These are phyloP conservation scores for Aplysina aerophoba DNA, from an alignment of 37 sponge, comb jelly and placozoan species.

Conservation along the genomic window DNA sequence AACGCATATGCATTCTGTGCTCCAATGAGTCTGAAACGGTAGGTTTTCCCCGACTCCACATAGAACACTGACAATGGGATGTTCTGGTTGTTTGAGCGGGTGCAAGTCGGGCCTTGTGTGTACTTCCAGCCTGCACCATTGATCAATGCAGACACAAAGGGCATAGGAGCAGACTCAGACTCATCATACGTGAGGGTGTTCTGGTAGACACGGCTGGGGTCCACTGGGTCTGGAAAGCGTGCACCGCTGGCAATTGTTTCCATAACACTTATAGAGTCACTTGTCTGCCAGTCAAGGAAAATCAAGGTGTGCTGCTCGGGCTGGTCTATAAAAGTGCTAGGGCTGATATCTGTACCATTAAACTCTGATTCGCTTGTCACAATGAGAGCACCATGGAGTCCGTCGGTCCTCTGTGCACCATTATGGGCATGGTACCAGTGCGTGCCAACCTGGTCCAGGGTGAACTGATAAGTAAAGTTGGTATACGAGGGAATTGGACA, in stretches of 20 bases:
- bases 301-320: constrained; percentile 67
- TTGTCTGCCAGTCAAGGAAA: constrained; percentile 68
- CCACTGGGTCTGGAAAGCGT: not conserved
- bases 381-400: constrained; percentile 73
- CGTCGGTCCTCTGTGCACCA: constrained; percentile 75
- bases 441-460: constrained; percentile 64
- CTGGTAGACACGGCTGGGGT: not conserved
- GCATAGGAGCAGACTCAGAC: constrained; percentile 45
- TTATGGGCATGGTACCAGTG: constrained; percentile 87
- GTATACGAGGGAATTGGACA: constrained; percentile 52
- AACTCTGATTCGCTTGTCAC: constrained; percentile 18
- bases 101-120: not conserved
- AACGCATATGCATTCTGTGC: constrained; percentile 57
- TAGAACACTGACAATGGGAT: constrained; percentile 48
- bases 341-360: not conserved
- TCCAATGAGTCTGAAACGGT: constrained; percentile 76
- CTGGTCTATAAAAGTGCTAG: constrained; percentile 2
- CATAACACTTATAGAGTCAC: constrained; percentile 45
- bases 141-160: constrained; percentile 55
- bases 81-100: constrained; percentile 20
- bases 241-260: not conserved
- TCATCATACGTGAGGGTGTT: not conserved
- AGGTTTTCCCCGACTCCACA: constrained; percentile 46
- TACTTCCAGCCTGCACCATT: constrained; percentile 58
- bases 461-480: constrained; percentile 62